Evolutionary conservation across 2,797 vertebrate species (phyloP).

Genomic region (Botia almorhae): DNA sequence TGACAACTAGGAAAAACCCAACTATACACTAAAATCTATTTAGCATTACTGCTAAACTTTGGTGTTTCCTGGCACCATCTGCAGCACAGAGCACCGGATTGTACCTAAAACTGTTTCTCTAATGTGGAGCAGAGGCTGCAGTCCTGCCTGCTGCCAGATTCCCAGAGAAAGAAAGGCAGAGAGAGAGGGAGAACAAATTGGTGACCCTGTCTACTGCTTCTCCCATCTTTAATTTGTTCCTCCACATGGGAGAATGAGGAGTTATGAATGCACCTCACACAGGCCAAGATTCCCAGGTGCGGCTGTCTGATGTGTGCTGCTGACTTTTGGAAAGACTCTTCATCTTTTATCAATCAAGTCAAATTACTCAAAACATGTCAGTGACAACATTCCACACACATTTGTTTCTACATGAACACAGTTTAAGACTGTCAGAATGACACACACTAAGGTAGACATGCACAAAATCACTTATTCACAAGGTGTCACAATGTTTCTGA

Average conservation of each 20-base stretch:
- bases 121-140: conserved; percentile 37
- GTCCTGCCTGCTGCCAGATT: conserved; percentile 35
- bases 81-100: not conserved
- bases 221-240: conserved; percentile 59
- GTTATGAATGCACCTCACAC: conserved; percentile 68
- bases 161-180: conserved; percentile 16
- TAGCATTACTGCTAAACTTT: conserved; percentile 38
- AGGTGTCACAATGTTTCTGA: not conserved
- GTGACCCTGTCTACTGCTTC: conserved; percentile 56
- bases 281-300: conserved; percentile 84
- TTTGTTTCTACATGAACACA: conserved; percentile 54
- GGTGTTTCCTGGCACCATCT: conserved; percentile 46
- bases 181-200: conserved; percentile 41
- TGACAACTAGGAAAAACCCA: conserved; percentile 49
- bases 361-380: conserved; percentile 80
- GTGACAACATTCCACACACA: conserved; percentile 74
- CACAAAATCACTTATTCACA: conserved; percentile 3
- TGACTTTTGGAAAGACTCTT: conserved; percentile 58
- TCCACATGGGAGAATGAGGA: conserved; percentile 63
- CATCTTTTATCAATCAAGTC: conserved; percentile 83
- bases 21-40: conserved; percentile 53
- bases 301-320: conserved; percentile 61
- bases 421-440: conserved; percentile 25
- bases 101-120: not conserved
- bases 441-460: conserved; percentile 1